These are phyloP conservation scores for Ichneumon xanthorius DNA, from an alignment of 2,888 invertebrate genomes.

Conservation along the genomic window DNA sequence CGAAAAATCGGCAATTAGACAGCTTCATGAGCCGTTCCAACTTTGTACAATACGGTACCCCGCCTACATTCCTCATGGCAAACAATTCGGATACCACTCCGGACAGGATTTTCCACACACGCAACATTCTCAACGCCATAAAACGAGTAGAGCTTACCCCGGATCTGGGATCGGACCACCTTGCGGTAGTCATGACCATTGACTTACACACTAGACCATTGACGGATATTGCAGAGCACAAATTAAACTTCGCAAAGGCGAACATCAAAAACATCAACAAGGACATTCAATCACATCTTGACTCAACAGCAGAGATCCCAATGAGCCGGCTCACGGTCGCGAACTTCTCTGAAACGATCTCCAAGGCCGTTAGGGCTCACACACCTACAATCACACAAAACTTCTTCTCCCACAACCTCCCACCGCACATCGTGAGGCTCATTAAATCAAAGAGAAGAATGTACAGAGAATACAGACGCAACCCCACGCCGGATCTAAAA, in stretches of 20 bases:
- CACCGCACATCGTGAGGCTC: constrained; percentile 2
- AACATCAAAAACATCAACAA: constrained; percentile 8
- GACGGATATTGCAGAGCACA: background rate
- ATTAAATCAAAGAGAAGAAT: constrained; percentile 29
- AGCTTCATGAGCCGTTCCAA: constrained; percentile 7
- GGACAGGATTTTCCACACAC: constrained; percentile 9
- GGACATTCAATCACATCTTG: background rate
- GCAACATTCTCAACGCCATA: background rate
- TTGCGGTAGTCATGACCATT: background rate
- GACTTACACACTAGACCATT: background rate
- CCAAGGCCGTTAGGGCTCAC: background rate
- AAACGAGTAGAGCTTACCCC: constrained; percentile 18
- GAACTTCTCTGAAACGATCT: background rate
- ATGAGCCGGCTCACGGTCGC: background rate
- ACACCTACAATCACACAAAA: constrained; percentile 1
- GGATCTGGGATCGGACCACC: constrained; percentile 12
- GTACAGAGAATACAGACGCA: constrained; percentile 15
- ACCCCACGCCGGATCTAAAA: constrained; percentile 11
- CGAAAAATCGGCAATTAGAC: constrained; percentile 11
- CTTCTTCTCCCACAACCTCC: constrained; percentile 25
- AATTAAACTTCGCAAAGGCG: constrained; percentile 2
- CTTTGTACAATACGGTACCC: background rate
- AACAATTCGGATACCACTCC: constrained; percentile 16
- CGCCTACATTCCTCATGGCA: constrained; percentile 14
- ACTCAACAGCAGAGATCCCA: background rate